Conservation (phyloP, 2,797 vertebrate species). For the Enteromius treurensis region DNA sequence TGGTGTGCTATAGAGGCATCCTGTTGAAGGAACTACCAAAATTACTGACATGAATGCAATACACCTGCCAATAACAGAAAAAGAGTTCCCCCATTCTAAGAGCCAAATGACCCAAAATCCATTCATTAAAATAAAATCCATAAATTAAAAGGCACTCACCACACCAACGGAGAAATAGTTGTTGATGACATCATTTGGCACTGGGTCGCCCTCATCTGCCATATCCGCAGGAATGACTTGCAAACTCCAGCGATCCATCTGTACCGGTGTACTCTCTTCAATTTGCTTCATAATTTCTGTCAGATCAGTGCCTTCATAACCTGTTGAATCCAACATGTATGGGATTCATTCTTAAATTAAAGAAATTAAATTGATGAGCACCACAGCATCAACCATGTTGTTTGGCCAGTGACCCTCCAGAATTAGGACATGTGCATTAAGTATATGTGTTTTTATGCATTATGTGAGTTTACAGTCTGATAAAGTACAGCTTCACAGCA, state of each 20-base stretch:
- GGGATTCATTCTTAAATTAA: neutral
- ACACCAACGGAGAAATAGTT: conserved; percentile 96
- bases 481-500: neutral
- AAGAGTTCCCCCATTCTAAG: neutral
- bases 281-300: conserved; percentile 85
- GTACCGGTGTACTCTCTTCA: conserved; percentile 74
- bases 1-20: conserved; percentile 93
- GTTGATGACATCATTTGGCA: conserved; percentile 92
- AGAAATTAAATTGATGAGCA: neutral
- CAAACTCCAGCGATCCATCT: conserved; percentile 89
- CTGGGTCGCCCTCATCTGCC: conserved; percentile 82
- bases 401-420: neutral
- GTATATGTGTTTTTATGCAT: neutral
- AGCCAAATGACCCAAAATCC: neutral
- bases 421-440: neutral
- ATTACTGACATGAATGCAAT: neutral
- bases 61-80: neutral
- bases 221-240: conserved; percentile 80
- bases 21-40: conserved; percentile 68
- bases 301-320: conserved; percentile 88
- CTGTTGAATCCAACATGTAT: conserved; percentile 64
- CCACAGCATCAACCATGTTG: neutral
- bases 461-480: neutral
- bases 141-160: conserved; percentile 74
- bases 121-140: neutral